phyloP scores from a whole-genome alignment of 2,113 vertebrate genomes.

The Syngnathoides biaculeatus region DNA sequence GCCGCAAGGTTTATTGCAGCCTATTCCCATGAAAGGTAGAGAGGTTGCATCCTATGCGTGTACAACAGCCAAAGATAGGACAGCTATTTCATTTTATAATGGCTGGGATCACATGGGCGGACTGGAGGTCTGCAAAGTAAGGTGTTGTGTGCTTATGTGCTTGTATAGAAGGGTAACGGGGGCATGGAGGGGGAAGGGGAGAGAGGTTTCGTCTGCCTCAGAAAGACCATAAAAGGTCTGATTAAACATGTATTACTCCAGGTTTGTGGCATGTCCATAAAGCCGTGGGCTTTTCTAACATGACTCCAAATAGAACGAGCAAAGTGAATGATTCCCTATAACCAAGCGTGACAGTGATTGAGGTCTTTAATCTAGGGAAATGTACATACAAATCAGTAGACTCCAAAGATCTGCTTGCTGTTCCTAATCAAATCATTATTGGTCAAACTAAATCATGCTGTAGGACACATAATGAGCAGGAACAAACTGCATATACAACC shows the following conservation, averaged over 20 bases:
- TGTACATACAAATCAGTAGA: background rate
- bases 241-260: background rate
- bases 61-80: constrained; percentile 36
- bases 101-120: constrained; percentile 33
- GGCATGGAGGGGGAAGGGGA: background rate
- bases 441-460: background rate
- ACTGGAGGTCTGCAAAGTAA: constrained; percentile 35
- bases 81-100: constrained; percentile 33
- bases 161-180: background rate
- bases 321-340: background rate
- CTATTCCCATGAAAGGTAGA: constrained; percentile 12
- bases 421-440: too few relatives aligned
- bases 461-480: background rate
- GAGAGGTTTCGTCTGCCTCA: constrained; percentile 5
- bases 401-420: background rate
- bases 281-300: background rate
- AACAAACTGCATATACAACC: too few relatives aligned
- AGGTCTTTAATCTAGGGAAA: background rate
- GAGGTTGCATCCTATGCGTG: constrained; percentile 31
- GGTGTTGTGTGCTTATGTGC: background rate
- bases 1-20: constrained; percentile 44
- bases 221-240: constrained; percentile 12
- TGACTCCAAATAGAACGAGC: background rate
- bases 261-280: background rate
- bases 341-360: background rate